Evolutionary conservation across 2,113 vertebrate genomes (phyloP).

Genomic region (Poeciliopsis occidentalis): DNA sequence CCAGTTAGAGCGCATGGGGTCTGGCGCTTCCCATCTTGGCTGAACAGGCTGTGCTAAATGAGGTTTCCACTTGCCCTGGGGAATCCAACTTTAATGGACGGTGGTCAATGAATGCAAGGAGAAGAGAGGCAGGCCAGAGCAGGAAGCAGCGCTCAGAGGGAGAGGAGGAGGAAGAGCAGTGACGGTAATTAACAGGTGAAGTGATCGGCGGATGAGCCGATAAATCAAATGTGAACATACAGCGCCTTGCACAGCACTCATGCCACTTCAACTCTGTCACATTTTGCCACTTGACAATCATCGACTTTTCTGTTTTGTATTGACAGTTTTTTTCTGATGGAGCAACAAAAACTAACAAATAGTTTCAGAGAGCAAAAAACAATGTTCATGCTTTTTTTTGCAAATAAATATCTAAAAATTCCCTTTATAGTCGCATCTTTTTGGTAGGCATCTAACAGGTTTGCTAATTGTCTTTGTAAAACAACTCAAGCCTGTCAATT

Average conservation of each 20-base stretch:
- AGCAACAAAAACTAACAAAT: neutral
- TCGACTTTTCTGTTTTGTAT: neutral
- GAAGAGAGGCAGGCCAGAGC: slow-evolving; percentile 51
- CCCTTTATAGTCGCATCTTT: neutral
- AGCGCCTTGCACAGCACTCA: neutral
- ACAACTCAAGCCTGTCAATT: neutral
- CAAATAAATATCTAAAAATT: neutral
- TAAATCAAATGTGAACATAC: slow-evolving; percentile 32
- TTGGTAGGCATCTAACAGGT: neutral
- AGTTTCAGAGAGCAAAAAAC: too few species aligned
- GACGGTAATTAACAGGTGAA: slow-evolving; percentile 65
- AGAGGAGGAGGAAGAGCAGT: slow-evolving; percentile 39
- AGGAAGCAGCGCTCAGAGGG: slow-evolving; percentile 19
- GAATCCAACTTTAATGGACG: slow-evolving; percentile 80
- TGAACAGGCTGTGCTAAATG: slow-evolving; percentile 76
- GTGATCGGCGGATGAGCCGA: slow-evolving; percentile 35
- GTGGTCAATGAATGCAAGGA: slow-evolving; percentile 70
- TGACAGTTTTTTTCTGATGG: neutral
- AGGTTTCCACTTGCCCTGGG: slow-evolving; percentile 79
- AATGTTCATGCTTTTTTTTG: too few species aligned
- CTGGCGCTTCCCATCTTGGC: slow-evolving; percentile 81
- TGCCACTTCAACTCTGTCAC: neutral
- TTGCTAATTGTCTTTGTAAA: neutral
- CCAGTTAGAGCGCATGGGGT: slow-evolving; percentile 76
- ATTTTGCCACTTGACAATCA: neutral